Base-by-base conservation (phyloP, 2,113 vertebrate genomes). In the Lichenostomus cassidix region DNA sequence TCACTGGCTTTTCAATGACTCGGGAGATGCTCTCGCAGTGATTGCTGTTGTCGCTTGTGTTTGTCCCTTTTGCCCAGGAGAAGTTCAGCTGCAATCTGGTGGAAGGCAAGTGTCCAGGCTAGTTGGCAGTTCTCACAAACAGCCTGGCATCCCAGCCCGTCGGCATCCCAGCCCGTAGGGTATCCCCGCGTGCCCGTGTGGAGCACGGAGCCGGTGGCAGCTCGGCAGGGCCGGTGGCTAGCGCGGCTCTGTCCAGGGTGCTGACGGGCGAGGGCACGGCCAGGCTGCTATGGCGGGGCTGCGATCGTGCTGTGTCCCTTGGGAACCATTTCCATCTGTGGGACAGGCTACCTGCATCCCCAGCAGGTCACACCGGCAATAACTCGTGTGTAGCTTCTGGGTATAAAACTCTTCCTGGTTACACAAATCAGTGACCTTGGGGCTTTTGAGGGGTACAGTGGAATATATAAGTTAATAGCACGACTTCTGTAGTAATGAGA, bases 181-280 rank as follows among this genome's bases (percentile, higher is more conserved):
- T 6, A 5, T 5, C 55, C 39, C 41, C 7, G 19, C 6, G 13
- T 31, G 42, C 35, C 7, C 20, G 23, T 15, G 58, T 2, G 33
- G 2, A 17, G 77, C 46, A 0, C 3, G 22, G 42, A 18, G 37
- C 18, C 2, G 21, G 28, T 3, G 41, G 50, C 19, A 18, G 53
- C 78, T 12, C 18, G 33, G 67, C 59, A 1, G 53, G 14, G 53
- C 73, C 53, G 14, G 16, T 28, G 41, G 17, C 35, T 12, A 2
- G 65, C 35, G 5, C 11, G 24, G 82, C 92, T 42, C 97, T 97
- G 95, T 97, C 96, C 97, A 64, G 20, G 95, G 97, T 97, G 94
- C 96, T 97, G 97, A 97, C 49, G 22, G 46, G 21, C 49, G 3
- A 9, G 70, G 76, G 59, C 60, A 3, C 15, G 44, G 49, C 53